phyloP scores from a whole-genome alignment of 2,888 invertebrate species.

The Brachyptera putata region DNA sequence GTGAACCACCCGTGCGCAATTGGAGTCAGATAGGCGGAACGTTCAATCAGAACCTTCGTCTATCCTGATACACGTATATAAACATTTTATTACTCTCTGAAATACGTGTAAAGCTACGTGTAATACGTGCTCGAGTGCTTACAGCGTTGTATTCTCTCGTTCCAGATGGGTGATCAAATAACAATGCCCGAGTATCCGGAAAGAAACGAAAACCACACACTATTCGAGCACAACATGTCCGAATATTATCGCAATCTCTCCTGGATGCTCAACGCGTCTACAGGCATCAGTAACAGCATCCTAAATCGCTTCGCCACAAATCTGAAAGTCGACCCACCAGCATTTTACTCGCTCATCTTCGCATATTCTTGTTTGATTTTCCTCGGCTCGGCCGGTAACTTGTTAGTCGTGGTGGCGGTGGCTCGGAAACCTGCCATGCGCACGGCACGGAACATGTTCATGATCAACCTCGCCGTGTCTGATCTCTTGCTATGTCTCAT shows the following conservation, averaged over 20 bases:
- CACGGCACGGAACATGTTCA: constrained; percentile 89
- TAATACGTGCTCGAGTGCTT: no score
- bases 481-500: constrained; percentile 83
- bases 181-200: no score
- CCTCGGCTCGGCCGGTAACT: constrained; percentile 80
- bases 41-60: no score
- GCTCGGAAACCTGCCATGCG: constrained; percentile 84
- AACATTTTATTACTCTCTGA: no score
- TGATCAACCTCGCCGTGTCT: constrained; percentile 81
- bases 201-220: background rate
- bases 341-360: constrained; percentile 61
- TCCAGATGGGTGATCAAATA: no score
- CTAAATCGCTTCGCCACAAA: constrained; percentile 62
- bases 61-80: no score
- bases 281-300: constrained; percentile 51
- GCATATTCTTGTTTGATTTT: constrained; percentile 72
- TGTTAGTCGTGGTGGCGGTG: constrained; percentile 73
- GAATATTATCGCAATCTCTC: constrained; percentile 24
- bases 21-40: no score
- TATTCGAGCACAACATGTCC: constrained; percentile 17
- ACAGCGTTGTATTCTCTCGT: no score
- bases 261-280: constrained; percentile 38
- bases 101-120: no score
- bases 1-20: no score
- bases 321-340: constrained; percentile 65